phyloP scores from a whole-genome alignment of 1,140 invertebrate genomes.

The Zaprionus ornatus region DNA sequence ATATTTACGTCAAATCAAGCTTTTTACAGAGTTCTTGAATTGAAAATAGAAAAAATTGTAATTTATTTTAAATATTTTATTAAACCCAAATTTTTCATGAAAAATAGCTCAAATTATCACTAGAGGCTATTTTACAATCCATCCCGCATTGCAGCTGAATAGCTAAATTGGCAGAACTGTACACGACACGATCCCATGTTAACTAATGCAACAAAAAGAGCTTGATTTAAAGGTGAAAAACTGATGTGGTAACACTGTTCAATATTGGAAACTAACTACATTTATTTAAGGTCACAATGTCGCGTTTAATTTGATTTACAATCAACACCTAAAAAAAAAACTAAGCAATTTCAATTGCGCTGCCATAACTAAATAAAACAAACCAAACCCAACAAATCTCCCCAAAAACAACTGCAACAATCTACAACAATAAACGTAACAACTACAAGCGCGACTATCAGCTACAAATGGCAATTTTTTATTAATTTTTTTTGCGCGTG shows the following conservation, averaged over 20 bases:
- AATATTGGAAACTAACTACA: not conserved
- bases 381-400: slow-evolving; percentile 3
- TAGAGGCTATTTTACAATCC: too few relatives aligned
- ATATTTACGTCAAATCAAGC: too few relatives aligned
- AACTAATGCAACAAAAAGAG: too few relatives aligned
- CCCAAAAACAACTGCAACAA: slow-evolving; percentile 25
- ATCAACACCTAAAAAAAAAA: slow-evolving; percentile 25
- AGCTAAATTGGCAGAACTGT: too few relatives aligned
- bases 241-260: not conserved
- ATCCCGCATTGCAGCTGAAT: too few relatives aligned
- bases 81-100: too few relatives aligned
- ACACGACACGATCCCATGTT: too few relatives aligned
- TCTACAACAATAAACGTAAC: slow-evolving; percentile 27
- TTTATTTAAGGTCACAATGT: slow-evolving; percentile 27
- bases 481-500: slow-evolving; percentile 73
- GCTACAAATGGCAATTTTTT: slow-evolving; percentile 60
- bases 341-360: slow-evolving; percentile 32
- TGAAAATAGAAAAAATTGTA: too few relatives aligned
- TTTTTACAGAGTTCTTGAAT: not conserved
- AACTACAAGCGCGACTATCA: slow-evolving; percentile 55
- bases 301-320: slow-evolving; percentile 37
- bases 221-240: too few relatives aligned
- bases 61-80: too few relatives aligned
- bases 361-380: slow-evolving; percentile 30
- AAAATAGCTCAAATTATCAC: too few relatives aligned